phyloP scores from a whole-genome alignment of 37 sponge, comb jelly and placozoan genomes.

The Trichoplax adhaerens region DNA sequence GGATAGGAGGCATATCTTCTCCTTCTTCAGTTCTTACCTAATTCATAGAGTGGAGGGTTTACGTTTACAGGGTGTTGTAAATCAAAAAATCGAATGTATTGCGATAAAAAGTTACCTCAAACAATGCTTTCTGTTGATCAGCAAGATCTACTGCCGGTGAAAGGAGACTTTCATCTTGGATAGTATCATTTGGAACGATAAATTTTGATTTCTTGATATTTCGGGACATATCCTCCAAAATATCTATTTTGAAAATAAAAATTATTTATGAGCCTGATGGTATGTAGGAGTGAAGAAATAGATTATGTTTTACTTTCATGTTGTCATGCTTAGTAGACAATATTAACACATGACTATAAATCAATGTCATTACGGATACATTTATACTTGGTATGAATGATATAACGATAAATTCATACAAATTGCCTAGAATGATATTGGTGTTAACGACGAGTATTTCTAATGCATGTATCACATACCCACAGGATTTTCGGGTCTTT shows the following conservation, averaged over 20 bases:
- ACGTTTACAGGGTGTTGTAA: slow-evolving; percentile 9
- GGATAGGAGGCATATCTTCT: slow-evolving; percentile 8
- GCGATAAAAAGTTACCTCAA: slow-evolving; percentile 28
- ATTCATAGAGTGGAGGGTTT: slow-evolving; percentile 8
- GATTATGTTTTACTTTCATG: neutral
- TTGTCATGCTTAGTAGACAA: too few relatives aligned
- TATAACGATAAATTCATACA: neutral
- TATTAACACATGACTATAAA: too few relatives aligned
- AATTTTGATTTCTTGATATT: slow-evolving; percentile 37
- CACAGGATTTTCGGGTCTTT: slow-evolving; percentile 47
- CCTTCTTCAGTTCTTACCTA: slow-evolving; percentile 28
- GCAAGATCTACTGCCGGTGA: slow-evolving; percentile 47
- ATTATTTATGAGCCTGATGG: neutral
- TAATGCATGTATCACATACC: slow-evolving; percentile 26
- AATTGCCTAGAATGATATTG: slow-evolving; percentile 4
- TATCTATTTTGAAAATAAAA: slow-evolving; percentile 16
- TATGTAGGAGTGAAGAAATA: neutral
- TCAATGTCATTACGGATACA: too few relatives aligned
- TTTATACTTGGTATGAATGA: neutral
- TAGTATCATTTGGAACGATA: neutral
- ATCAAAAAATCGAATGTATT: neutral
- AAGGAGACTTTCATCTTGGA: slow-evolving; percentile 46
- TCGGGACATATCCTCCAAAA: slow-evolving; percentile 48
- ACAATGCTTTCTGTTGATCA: slow-evolving; percentile 54
- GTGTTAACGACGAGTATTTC: slow-evolving; percentile 4